Base-by-base conservation (phyloP, 2,888 invertebrate species). In the Xestia ashworthii region DNA sequence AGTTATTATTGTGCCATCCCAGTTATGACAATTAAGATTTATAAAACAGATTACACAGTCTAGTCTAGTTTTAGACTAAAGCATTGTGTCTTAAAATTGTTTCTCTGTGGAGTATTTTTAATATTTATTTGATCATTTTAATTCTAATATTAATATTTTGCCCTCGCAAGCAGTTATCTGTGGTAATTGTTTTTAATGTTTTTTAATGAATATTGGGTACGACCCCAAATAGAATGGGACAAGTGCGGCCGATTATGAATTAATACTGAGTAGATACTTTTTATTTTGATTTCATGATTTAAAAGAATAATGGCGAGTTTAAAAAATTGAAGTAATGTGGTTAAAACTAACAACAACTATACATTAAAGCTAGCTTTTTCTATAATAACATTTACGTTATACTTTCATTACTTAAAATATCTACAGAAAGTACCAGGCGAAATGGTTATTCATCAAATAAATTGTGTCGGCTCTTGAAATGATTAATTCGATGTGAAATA, bases 1-100 rank as follows among this genome's bases (percentile, higher is more conserved):
- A 79, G 53, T 74, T 73, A 79, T 58, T 64, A 79, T 58, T 64
- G n/a, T 50, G n/a, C 62, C 14, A 32, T 11, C 32, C 62, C 32
- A 60, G 78, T 22, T 25, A n/a, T 55, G 32, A 67, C 74, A 68
- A 79, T 68, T 79, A 68, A 58, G 79, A 79, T 79, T 68, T 64
- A 55, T 73, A 79, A 73, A 67, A 1, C 32, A 46, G 67, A 67
- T 78, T 41, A 78, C 1, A 12, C 9, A 53, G n/a, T 60, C 66
- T 48, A 53, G 60, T 25, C 32, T 72, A 73, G 71, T 0, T 55
- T 19, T 2, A 66, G 67, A 68, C 50, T 55, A 55, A 50, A 69
- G 4, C 12, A 25, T 60, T 38, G 1, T 46, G 38, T 71, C 19
- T 48, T 19, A n/a, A 32, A 62, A 8, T 74, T 58, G n/a, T 60